Conservation (phyloP, 2,888 invertebrate species). For the Eilema caniola region DNA sequence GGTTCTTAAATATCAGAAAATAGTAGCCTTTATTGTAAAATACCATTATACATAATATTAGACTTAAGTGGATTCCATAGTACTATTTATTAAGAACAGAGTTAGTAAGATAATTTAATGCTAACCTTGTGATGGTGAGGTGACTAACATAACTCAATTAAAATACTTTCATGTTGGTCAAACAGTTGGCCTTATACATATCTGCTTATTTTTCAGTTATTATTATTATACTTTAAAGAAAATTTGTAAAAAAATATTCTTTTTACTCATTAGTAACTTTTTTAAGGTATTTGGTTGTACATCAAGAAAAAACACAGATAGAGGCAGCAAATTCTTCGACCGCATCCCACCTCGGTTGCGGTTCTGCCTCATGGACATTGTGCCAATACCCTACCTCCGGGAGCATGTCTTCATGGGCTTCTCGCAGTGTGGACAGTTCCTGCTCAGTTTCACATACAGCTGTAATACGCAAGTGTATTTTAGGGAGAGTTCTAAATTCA, state of each 20-base stretch:
- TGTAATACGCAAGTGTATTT: slow-evolving; percentile 85
- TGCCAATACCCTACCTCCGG: slow-evolving; percentile 84
- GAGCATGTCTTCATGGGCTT: slow-evolving; percentile 98
- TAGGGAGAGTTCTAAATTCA: slow-evolving; percentile 83
- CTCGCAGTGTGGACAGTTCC: slow-evolving; percentile 97
- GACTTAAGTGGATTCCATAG: too few relatives aligned
- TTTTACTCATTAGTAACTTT: background rate
- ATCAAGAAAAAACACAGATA: slow-evolving; percentile 76
- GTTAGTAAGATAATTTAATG: too few relatives aligned
- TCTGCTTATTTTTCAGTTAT: too few relatives aligned
- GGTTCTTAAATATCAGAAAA: too few relatives aligned
- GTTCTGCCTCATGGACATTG: slow-evolving; percentile 88
- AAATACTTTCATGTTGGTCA: too few relatives aligned
- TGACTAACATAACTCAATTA: too few relatives aligned
- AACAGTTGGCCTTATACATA: too few relatives aligned
- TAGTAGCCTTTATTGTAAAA: too few relatives aligned
- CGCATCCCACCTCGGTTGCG: slow-evolving; percentile 86
- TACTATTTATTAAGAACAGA: too few relatives aligned
- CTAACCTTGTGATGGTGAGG: too few relatives aligned
- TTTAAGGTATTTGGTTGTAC: slow-evolving; percentile 84
- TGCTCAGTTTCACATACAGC: slow-evolving; percentile 94
- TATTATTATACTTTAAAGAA: too few relatives aligned
- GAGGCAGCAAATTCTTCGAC: slow-evolving; percentile 82
- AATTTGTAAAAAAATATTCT: background rate
- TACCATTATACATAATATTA: too few relatives aligned